A percentile compares a stretch with the other conserved stretches of the same genome.
Evolutionary conservation across 2,888 invertebrate genomes (phyloP).

Genomic region (Nudaria mundana): DNA sequence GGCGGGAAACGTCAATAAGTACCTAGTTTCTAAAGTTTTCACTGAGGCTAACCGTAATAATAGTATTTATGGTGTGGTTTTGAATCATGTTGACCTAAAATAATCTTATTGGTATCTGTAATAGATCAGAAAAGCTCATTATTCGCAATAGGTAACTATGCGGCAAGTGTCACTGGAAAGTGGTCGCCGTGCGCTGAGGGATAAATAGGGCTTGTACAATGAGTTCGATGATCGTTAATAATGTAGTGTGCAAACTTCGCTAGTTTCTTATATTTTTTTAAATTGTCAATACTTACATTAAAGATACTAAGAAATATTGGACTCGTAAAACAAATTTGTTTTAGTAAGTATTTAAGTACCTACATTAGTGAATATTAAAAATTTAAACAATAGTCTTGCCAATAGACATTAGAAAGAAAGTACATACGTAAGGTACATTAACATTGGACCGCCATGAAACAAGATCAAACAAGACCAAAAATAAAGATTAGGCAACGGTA

Average conservation of each 20-base stretch:
- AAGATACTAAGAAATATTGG: too few relatives aligned
- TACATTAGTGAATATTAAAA: too few relatives aligned
- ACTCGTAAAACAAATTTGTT: too few relatives aligned
- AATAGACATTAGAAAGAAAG: too few relatives aligned
- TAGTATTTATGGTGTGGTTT: slow-evolving; percentile 2
- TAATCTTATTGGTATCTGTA: slow-evolving; percentile 28
- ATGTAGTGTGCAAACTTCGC: slow-evolving; percentile 6
- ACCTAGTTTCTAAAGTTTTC: too few relatives aligned
- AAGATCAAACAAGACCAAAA: too few relatives aligned
- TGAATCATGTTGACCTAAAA: slow-evolving; percentile 24
- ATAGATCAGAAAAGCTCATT: slow-evolving; percentile 35
- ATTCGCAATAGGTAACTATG: slow-evolving; percentile 36
- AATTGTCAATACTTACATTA: not conserved
- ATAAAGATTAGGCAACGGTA: too few relatives aligned
- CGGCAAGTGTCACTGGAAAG: slow-evolving; percentile 51
- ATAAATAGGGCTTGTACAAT: slow-evolving; percentile 32
- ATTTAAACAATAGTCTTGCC: too few relatives aligned
- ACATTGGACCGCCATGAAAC: too few relatives aligned
- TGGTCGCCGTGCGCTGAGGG: slow-evolving; percentile 22
- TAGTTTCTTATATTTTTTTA: not conserved
- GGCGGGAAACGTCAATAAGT: too few relatives aligned
- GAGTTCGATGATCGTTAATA: slow-evolving; percentile 10
- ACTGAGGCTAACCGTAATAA: slow-evolving; percentile 5
- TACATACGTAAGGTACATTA: too few relatives aligned
- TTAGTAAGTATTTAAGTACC: too few relatives aligned